Base-by-base conservation (phyloP, 37 sponge, comb jelly and placozoan genomes). In the Haliclona indistincta region DNA sequence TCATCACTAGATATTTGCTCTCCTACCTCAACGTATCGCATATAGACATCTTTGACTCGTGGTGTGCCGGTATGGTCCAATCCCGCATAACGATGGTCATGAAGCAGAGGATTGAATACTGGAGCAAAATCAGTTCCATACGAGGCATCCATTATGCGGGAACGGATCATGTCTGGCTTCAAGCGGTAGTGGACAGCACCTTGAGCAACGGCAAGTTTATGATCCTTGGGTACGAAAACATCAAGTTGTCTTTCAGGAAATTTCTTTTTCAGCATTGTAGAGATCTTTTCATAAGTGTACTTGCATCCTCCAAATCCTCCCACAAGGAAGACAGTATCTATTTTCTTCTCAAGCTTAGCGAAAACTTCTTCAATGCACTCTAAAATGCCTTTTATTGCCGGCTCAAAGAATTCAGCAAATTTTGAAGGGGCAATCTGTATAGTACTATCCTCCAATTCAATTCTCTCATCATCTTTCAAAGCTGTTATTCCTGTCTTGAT, bases 251-350 rank as follows among this genome's bases (percentile, higher is more conserved):
- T 43, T 19, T 64, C 56, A 61, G 43, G 10, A 39, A 34, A 38
- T 10, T 36, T 39, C 6, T 5, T 13, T 28, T 38, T 65, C 6
- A 37, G 8, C 25, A 42, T n/a, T 43, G 35, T 19, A 1, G 34
- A 23, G 0, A 79, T n/a, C 36, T 56, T 39, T 6, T 69, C 33
- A 28, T 43, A 29, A 6, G 68, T 28, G 36, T 79, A 79, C 10
- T 11, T 8, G 51, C 70, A 79, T 56, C 80, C 80, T 23, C 80
- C 80, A 66, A 79, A 79, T 0, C 80, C 80, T 35, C 80, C 80
- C 17, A 79, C 70, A 37, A 68, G 42, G 28, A 37, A 79, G 19
- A 79, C 30, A 1, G 70, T 69, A 17, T 79, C 61, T 1, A 74
- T 36, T n/a, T 54, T 22, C 1, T 47, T 66, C 25, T 33, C 37